phyloP scores from a whole-genome alignment of 2,888 invertebrate genomes.

The Bimastos eiseni region DNA sequence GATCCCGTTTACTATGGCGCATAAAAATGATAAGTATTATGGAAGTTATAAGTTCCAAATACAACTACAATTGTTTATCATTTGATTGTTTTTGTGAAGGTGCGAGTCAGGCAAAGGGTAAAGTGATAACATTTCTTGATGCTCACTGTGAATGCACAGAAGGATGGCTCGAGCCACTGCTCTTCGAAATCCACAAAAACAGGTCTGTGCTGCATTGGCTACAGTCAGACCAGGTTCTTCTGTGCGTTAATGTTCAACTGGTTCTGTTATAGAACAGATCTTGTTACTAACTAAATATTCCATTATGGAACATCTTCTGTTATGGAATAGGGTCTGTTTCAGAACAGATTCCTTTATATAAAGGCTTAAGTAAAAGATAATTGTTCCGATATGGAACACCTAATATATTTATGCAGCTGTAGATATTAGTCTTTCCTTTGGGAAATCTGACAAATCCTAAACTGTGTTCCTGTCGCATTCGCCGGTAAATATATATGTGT shows the following conservation, averaged over 20 bases:
- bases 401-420: too few relatives aligned
- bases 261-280: background rate
- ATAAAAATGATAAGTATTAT: too few relatives aligned
- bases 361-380: background rate
- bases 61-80: background rate
- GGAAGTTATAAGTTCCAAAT: too few relatives aligned
- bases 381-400: too few relatives aligned
- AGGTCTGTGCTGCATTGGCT: conserved; percentile 62
- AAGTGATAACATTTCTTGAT: conserved; percentile 92
- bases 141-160: conserved; percentile 97
- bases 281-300: background rate
- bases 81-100: conserved; percentile 46
- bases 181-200: conserved; percentile 88
- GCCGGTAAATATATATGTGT: too few relatives aligned
- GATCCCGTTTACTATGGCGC: too few relatives aligned
- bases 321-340: background rate
- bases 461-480: background rate
- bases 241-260: background rate
- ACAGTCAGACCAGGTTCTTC: too few relatives aligned
- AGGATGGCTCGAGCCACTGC: conserved; percentile 94
- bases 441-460: background rate
- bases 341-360: background rate
- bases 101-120: conserved; percentile 67
- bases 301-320: background rate
- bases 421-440: background rate